Conservation (phyloP, 2,888 invertebrate species). For the Salpingus planirostris region DNA sequence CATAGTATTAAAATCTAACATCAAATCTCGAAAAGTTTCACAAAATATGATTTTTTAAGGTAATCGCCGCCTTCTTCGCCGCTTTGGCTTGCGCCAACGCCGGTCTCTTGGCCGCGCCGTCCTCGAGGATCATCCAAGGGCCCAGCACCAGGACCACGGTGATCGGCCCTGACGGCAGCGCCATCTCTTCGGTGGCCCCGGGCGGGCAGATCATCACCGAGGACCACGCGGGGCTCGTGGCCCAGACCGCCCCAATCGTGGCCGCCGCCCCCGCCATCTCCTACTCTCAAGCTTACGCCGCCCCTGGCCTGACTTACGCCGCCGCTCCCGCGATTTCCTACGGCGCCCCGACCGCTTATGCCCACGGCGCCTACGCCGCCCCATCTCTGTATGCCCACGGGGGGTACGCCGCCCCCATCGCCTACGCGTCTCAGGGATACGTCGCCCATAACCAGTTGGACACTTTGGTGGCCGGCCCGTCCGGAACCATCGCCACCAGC, state of each 20-base stretch:
- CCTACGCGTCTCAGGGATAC: constrained; percentile 6
- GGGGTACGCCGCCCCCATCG: constrained; percentile 12
- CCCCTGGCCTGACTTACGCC: constrained; percentile 9
- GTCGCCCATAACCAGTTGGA: constrained; percentile 13
- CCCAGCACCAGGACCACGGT: constrained; percentile 26
- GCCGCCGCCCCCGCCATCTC: constrained; percentile 12
- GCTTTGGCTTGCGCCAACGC: constrained; percentile 25
- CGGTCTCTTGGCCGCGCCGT: constrained; percentile 17
- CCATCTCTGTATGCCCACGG: constrained; percentile 10
- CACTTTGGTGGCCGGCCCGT: constrained; percentile 25
- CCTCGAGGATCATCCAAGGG: constrained; percentile 26
- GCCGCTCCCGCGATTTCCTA: constrained; percentile 10
- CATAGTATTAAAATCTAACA: too few relatives aligned
- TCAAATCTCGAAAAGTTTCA: too few relatives aligned
- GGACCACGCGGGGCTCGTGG: constrained; percentile 18
- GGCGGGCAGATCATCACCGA: constrained; percentile 21
- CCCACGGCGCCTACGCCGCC: constrained; percentile 11
- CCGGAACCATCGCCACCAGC: constrained; percentile 23
- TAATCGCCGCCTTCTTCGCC: constrained; percentile 19
- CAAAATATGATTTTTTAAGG: too few relatives aligned
- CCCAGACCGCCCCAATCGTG: constrained; percentile 8
- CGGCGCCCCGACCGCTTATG: constrained; percentile 7
- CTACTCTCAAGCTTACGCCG: too few relatives aligned
- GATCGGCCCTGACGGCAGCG: constrained; percentile 26
- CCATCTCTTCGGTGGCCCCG: constrained; percentile 17